Evolutionary conservation across 1,140 invertebrate genomes (phyloP).

Genomic region (Platorchestia sp.): DNA sequence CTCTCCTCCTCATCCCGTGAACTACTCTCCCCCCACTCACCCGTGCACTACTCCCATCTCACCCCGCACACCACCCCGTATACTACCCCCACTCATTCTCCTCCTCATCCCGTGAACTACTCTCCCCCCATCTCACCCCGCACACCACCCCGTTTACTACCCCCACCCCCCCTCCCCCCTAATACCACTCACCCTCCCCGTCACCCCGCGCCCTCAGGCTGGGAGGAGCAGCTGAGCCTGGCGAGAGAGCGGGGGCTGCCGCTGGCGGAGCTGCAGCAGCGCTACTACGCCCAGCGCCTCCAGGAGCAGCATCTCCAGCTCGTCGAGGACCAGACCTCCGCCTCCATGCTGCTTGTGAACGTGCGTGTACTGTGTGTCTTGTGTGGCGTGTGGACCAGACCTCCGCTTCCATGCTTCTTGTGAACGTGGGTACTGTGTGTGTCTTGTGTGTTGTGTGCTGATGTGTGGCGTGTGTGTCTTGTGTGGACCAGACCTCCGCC

Average conservation of each 20-base stretch:
- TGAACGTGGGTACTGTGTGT: not conserved
- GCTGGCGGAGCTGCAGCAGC: slow-evolving; percentile 44
- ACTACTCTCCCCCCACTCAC: too few relatives aligned
- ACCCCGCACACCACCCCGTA: too few relatives aligned
- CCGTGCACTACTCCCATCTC: too few relatives aligned
- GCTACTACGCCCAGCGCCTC: slow-evolving; percentile 11
- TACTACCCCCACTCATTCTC: too few relatives aligned
- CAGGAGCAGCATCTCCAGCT: slow-evolving; percentile 31
- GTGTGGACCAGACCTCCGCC: not conserved
- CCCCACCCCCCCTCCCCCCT: too few relatives aligned
- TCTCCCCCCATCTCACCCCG: too few relatives aligned
- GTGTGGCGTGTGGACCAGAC: not conserved
- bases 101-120: too few relatives aligned
- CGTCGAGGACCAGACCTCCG: slow-evolving; percentile 27
- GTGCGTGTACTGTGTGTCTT: not conserved
- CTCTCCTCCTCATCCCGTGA: too few relatives aligned
- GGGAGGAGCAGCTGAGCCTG: slow-evolving; percentile 34
- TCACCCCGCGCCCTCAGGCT: not conserved
- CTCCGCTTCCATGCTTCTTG: not conserved
- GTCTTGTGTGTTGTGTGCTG: not conserved
- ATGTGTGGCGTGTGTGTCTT: too few relatives aligned
- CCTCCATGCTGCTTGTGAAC: slow-evolving; percentile 25
- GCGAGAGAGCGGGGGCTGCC: slow-evolving; percentile 34
- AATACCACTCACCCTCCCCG: too few relatives aligned
- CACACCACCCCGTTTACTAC: too few relatives aligned